Base-by-base conservation (phyloP, 2,888 invertebrate species). In the Tricholauxania praeusta region DNA sequence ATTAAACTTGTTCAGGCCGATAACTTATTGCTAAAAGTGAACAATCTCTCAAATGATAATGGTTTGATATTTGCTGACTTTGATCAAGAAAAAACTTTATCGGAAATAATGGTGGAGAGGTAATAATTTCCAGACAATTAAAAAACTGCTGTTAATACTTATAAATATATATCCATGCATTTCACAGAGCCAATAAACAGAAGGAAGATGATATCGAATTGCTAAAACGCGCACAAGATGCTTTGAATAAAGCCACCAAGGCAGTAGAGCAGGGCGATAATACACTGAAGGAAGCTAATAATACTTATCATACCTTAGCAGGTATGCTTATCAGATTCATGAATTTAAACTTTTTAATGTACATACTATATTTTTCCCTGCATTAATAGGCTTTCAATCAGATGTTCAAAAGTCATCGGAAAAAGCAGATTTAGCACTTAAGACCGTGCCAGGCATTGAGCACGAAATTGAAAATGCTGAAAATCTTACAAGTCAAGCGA, bases 261-360 rank as follows among this genome's bases (percentile, higher is more conserved):
- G 97, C 98, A 3, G 94, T 97, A 0, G 90, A 92, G 72, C 90
- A 93, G 68, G 97, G 97, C 3, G 95, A 97, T 81, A 91, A 91
- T 78, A 95, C 94, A 0, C 88, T 96, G 10, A 90, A 91, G 76
- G 94, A 95, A 82, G 96, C 94, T 5, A 92, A 93, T 81, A 91
- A 92, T 69, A 96, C 96, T 0, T 91, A 93, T 75, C 90, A 92
- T 76, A 94, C 93, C 28, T 88, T 87, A 19, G 82, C 86, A 10
- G 87, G 85, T 84, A 28, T 59, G 28, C 10, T 8, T 5, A n/a
- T n/a, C 6, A 53, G n/a, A 8, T n/a, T 66, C 8, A 12, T 32
- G 28, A 65, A 15, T n/a, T 52, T 52, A 47, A 17, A 8, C 15
- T n/a, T 2, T 10, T 14, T 5, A 1, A 39, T 39, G 5, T n/a